A percentile compares a stretch with the other conserved stretches of the same genome.
These are phyloP conservation scores for Leucopsar rothschildi DNA, from an alignment of 2,113 vertebrate species.

Conservation along the genomic window DNA sequence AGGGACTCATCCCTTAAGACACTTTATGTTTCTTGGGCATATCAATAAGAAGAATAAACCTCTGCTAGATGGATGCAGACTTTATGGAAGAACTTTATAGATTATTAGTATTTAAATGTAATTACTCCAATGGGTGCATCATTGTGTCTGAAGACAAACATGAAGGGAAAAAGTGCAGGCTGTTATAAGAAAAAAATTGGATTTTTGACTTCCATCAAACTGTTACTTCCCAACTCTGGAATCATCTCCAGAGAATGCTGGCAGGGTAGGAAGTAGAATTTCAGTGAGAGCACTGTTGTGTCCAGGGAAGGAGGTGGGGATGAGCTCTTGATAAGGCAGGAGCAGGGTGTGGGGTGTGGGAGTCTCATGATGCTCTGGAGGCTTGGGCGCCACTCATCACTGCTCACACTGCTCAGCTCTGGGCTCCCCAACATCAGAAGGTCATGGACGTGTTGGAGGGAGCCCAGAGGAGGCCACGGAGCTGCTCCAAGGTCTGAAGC, in stretches of 20 bases:
- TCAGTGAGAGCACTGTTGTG: background rate
- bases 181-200: background rate
- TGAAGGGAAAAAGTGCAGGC: background rate
- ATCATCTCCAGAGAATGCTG: background rate
- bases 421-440: background rate
- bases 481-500: background rate
- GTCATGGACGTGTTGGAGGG: accelerated
- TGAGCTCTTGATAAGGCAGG: background rate
- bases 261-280: background rate
- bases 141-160: background rate
- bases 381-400: accelerated
- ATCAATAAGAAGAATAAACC: background rate
- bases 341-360: accelerated
- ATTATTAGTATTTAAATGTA: background rate
- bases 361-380: background rate
- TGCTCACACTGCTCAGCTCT: background rate
- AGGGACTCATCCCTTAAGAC: background rate
- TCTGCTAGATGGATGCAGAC: background rate
- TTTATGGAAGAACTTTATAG: background rate
- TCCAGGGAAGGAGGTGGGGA: background rate
- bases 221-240: background rate
- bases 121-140: background rate
- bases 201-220: background rate
- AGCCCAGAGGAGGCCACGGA: background rate
- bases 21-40: background rate